phyloP scores from a whole-genome alignment of 2,888 invertebrate species.

The Conistra vaccinii region DNA sequence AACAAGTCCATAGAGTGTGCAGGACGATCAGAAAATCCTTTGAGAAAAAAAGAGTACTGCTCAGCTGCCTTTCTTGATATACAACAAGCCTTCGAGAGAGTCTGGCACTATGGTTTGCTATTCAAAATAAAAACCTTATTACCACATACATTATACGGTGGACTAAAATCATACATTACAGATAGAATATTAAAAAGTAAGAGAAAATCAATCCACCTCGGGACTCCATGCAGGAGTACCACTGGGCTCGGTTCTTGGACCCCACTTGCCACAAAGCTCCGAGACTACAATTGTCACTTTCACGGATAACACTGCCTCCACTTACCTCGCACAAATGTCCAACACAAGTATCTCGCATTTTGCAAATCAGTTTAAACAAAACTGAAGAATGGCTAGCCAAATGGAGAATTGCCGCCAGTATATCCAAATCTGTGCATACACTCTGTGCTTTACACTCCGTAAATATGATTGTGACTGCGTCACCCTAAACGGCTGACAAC shows the following conservation, averaged over 20 bases:
- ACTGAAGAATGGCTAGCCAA: conserved; percentile 5
- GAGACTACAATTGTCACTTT: neutral
- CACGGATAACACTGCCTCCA: neutral
- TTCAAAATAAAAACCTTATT: no score
- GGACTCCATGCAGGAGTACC: neutral
- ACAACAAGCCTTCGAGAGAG: no score
- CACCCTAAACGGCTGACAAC: neutral
- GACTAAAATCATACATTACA: no score
- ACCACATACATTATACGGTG: no score
- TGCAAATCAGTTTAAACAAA: neutral
- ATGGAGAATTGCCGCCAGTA: neutral
- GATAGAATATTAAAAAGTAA: no score
- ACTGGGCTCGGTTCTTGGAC: neutral
- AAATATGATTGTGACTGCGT: neutral
- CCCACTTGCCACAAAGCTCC: neutral
- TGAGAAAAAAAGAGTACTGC: no score
- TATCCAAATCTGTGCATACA: neutral
- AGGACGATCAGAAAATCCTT: neutral
- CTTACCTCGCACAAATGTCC: neutral
- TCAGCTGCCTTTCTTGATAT: no score
- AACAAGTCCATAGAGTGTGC: neutral
- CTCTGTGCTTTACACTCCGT: neutral
- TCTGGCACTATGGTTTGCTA: no score
- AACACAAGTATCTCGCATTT: neutral
- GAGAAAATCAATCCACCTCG: no score